Conservation (phyloP, 2,113 vertebrate species). For the Campylorhamphus procurvoides region DNA sequence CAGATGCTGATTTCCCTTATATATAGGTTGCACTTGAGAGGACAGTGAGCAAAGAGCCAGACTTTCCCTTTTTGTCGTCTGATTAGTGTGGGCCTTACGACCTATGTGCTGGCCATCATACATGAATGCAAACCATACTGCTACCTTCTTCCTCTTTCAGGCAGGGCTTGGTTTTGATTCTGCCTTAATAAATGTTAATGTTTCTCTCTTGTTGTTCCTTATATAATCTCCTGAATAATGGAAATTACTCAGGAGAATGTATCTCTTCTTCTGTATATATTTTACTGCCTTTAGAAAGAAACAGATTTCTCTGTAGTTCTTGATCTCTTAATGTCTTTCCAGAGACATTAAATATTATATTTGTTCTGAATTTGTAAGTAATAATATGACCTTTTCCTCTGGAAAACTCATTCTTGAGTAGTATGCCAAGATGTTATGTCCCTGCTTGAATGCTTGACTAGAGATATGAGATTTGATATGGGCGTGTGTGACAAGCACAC, state of each 20-base stretch:
- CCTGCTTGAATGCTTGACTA: background rate
- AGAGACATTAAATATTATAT: background rate
- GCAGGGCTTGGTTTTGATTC: background rate
- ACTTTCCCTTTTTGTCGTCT: background rate
- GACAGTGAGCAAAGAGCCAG: background rate
- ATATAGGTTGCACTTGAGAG: background rate
- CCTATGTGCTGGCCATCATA: background rate
- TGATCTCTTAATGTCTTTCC: background rate
- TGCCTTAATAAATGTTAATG: background rate
- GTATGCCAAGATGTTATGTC: background rate
- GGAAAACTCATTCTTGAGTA: background rate
- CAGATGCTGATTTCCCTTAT: background rate
- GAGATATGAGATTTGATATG: background rate
- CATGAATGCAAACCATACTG: background rate
- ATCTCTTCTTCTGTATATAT: background rate
- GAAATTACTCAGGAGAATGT: background rate
- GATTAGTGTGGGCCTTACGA: accelerated
- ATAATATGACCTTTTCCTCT: background rate
- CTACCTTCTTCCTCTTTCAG: background rate
- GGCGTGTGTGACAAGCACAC: background rate
- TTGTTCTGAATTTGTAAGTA: background rate
- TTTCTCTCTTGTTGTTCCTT: background rate
- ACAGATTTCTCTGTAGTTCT: background rate
- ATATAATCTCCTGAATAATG: background rate
- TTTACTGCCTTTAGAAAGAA: background rate